Conservation (phyloP, 2,888 invertebrate species). For the Apocheima hispidaria region DNA sequence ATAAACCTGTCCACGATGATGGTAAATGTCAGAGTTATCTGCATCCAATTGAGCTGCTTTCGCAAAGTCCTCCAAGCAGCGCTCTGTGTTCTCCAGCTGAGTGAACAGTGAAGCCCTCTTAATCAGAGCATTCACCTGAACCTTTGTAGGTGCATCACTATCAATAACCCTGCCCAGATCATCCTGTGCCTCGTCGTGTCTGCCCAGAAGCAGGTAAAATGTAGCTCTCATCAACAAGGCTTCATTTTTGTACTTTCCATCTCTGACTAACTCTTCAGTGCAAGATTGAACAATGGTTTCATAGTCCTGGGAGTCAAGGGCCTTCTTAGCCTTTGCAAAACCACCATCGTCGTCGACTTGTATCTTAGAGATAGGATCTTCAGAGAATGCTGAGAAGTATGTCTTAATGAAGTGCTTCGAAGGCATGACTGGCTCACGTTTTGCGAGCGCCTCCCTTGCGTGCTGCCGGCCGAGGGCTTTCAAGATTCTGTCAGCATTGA, state of each 20-base stretch:
- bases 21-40: slow-evolving; percentile 95
- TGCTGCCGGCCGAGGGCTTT: slow-evolving; percentile 92
- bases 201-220: slow-evolving; percentile 92
- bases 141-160: slow-evolving; percentile 87
- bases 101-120: slow-evolving; percentile 95
- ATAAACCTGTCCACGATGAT: slow-evolving; percentile 96
- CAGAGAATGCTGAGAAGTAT: slow-evolving; percentile 94
- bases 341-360: slow-evolving; percentile 85
- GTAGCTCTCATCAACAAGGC: slow-evolving; percentile 94
- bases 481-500: slow-evolving; percentile 95
- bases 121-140: slow-evolving; percentile 94
- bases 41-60: slow-evolving; percentile 91
- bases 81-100: slow-evolving; percentile 90
- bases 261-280: slow-evolving; percentile 90
- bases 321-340: slow-evolving; percentile 90
- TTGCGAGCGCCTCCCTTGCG: slow-evolving; percentile 90
- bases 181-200: slow-evolving; percentile 89
- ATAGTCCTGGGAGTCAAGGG: slow-evolving; percentile 90
- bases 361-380: slow-evolving; percentile 91
- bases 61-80: slow-evolving; percentile 92
- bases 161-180: slow-evolving; percentile 91
- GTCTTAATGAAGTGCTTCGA: slow-evolving; percentile 94
- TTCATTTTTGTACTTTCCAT: slow-evolving; percentile 88
- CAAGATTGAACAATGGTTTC: slow-evolving; percentile 93
- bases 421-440: slow-evolving; percentile 91